Conservation (phyloP, 2,797 vertebrate species). For the Cacajao melanocephalus region DNA sequence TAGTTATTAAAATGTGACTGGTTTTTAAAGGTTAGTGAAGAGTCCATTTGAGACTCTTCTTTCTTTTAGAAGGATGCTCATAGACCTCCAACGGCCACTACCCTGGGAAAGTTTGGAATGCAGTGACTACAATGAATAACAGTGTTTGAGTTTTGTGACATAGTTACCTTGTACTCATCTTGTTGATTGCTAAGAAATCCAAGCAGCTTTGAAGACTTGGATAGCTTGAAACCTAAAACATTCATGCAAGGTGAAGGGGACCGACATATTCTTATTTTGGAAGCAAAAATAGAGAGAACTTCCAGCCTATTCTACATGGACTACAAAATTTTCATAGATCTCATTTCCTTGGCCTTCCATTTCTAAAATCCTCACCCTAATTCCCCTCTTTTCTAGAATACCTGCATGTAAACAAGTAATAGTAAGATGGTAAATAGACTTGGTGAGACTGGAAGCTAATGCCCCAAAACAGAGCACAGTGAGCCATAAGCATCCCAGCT, state of each 20-base stretch:
- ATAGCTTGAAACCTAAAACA: neutral
- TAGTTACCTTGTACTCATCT: neutral
- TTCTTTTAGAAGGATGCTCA: neutral
- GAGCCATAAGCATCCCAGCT: neutral
- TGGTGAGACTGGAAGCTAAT: neutral
- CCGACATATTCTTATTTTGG: neutral
- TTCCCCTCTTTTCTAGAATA: neutral
- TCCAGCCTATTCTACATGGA: neutral
- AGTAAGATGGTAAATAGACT: neutral
- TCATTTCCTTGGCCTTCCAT: neutral
- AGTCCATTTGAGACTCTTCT: no score
- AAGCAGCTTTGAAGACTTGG: neutral
- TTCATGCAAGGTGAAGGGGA: neutral
- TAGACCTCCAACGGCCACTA: neutral
- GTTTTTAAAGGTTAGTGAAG: no score
- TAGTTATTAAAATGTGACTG: no score
- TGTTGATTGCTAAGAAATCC: neutral
- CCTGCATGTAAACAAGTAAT: neutral
- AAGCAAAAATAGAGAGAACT: neutral
- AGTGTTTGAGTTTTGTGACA: neutral
- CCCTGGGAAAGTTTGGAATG: neutral
- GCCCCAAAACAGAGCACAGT: no score
- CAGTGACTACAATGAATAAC: neutral
- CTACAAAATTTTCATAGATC: neutral
- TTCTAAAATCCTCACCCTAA: neutral